These are phyloP conservation scores for Hipparchia sbordonii DNA, from an alignment of 2,888 invertebrate species.

Conservation along the genomic window DNA sequence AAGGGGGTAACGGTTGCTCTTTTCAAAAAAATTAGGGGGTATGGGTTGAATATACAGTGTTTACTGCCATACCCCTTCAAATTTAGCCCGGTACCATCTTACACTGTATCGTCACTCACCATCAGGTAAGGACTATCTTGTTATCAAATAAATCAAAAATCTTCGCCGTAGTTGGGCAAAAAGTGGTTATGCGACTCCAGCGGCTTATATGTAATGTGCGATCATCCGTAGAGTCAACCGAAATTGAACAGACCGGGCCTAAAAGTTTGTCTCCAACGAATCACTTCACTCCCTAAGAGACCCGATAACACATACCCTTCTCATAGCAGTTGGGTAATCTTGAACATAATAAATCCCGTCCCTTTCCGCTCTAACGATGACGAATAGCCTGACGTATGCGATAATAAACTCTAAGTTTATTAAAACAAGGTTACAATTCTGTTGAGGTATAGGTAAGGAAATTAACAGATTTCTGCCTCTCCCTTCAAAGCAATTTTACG, in stretches of 20 bases:
- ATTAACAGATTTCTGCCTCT: constrained; percentile 20
- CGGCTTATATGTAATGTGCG: not conserved
- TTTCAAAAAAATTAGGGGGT: no score
- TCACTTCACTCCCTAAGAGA: constrained; percentile 21
- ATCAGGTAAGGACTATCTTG: no score
- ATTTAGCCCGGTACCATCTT: no score
- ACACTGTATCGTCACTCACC: no score
- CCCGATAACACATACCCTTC: constrained; percentile 34
- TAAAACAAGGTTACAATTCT: constrained; percentile 16
- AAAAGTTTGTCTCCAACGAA: constrained; percentile 22
- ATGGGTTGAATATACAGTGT: no score
- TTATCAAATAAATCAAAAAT: no score
- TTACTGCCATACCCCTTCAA: no score
- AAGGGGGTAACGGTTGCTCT: no score
- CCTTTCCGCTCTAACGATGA: constrained; percentile 41
- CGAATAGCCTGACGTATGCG: constrained; percentile 28
- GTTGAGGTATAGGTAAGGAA: not conserved
- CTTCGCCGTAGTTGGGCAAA: no score
- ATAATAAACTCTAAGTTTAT: constrained; percentile 36
- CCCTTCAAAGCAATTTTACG: constrained; percentile 30
- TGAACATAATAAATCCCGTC: constrained; percentile 47
- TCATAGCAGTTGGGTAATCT: constrained; percentile 43
- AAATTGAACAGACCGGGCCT: not conserved
- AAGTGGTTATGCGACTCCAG: not conserved
- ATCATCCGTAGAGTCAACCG: not conserved